Conservation (phyloP, 1,140 invertebrate genomes). For the Archivesica marissinica region DNA sequence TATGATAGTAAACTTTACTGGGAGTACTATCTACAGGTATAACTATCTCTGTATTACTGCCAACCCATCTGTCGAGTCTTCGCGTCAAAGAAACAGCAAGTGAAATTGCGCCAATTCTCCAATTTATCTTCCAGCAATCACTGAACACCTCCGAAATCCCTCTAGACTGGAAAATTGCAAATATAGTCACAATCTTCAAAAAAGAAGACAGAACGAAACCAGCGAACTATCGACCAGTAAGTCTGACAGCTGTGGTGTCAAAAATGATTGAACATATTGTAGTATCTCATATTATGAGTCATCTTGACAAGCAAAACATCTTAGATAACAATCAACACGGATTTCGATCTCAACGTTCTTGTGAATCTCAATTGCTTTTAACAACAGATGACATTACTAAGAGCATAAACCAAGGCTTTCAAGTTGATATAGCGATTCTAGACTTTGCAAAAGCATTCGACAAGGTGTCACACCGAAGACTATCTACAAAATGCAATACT, state of each 20-base stretch:
- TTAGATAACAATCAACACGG: not conserved
- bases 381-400: not conserved
- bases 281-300: slow-evolving; percentile 28
- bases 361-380: slow-evolving; percentile 7
- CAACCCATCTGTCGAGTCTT: no score
- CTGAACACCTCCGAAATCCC: slow-evolving; percentile 22
- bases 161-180: slow-evolving; percentile 27
- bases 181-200: slow-evolving; percentile 49
- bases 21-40: no score
- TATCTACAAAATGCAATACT: slow-evolving; percentile 21
- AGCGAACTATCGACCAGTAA: slow-evolving; percentile 58
- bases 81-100: slow-evolving; percentile 7
- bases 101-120: not conserved
- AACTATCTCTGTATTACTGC: no score
- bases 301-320: slow-evolving; percentile 9
- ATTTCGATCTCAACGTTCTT: not conserved
- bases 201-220: slow-evolving; percentile 57
- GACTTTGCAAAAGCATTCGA: slow-evolving; percentile 33
- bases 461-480: slow-evolving; percentile 7
- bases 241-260: slow-evolving; percentile 52
- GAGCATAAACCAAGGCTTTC: not conserved
- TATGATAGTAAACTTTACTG: no score
- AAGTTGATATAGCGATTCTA: not conserved
- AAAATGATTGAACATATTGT: slow-evolving; percentile 56
- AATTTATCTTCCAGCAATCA: slow-evolving; percentile 17